Base-by-base conservation (phyloP, 2,797 vertebrate genomes). In the Hozukius guyotensis region DNA sequence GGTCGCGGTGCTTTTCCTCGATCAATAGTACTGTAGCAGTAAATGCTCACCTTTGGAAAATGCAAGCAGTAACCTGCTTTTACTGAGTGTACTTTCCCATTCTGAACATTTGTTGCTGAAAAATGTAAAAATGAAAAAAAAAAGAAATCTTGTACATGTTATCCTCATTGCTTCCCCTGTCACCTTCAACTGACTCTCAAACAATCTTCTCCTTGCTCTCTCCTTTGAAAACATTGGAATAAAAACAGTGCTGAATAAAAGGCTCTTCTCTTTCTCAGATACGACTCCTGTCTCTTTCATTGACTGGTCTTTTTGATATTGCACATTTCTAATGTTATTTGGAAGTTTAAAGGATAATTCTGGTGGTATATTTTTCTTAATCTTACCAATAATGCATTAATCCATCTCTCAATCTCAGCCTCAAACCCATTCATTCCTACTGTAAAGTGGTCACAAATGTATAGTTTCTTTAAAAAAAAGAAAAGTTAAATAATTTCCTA, bases 141-240 rank as follows among this genome's bases (percentile, higher is more conserved):
- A 95, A 96, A 64, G 72, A 83, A 96, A 94, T 93, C 90, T 95
- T 96, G 94, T 95, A 96, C 93, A 95, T 97, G 94, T 97, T 96
- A 96, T 96, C 96, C 93, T 94, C 96, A 96, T 96, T 96, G 96
- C 97, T 96, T 97, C 95, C 96, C 97, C 93, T 97, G 95, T 97
- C 97, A 96, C 96, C 96, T 89, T 97, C 96, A 96, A 95, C 96
- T 96, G 96, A 97, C 95, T 97, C 96, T 97, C 96, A 96, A 96
- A 96, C 96, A 88, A 87, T 80, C 86, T 85, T 97, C 94, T 91
- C 97, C 96, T 97, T 96, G 96, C 97, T 97, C 96, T 96, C 96
- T 97, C 89, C 91, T 97, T 97, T 97, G 96, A 97, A 96, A 97
- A 97, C 95, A 96, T 97, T 98, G 96, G 96, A 98, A 97, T 97